These are phyloP conservation scores for Xiphophorus couchianus DNA, from an alignment of 2,113 vertebrate species.

Conservation along the genomic window DNA sequence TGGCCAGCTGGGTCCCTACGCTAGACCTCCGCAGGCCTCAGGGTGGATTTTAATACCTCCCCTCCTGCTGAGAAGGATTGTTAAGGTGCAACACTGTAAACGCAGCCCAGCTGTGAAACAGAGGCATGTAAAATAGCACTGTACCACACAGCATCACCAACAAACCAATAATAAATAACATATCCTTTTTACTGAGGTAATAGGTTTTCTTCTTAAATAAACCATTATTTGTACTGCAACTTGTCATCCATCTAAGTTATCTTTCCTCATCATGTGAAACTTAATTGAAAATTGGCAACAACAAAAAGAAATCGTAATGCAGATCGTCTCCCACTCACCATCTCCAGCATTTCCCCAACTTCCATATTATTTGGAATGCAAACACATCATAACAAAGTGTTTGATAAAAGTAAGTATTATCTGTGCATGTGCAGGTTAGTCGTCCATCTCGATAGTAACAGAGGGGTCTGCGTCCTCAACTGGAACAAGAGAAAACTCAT, in stretches of 20 bases:
- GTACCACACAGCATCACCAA: constrained; percentile 5
- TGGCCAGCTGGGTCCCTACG: neutral
- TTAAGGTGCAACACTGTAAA: constrained; percentile 44
- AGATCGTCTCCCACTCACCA: constrained; percentile 33
- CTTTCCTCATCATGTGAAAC: constrained; percentile 27
- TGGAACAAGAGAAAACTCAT: constrained; percentile 47
- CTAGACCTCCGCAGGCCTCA: constrained; percentile 7
- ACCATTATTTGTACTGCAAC: constrained; percentile 13
- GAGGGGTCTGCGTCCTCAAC: constrained; percentile 72
- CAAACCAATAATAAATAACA: neutral
- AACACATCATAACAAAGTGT: constrained; percentile 31
- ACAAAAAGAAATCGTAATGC: constrained; percentile 22
- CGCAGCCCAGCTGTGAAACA: constrained; percentile 26
- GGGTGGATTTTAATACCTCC: neutral
- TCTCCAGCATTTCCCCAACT: constrained; percentile 15
- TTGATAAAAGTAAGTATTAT: constrained; percentile 19
- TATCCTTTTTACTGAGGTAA: constrained; percentile 7
- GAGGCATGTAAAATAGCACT: constrained; percentile 19
- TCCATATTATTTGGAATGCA: constrained; percentile 49
- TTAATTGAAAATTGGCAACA: constrained; percentile 31
- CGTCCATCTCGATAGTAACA: constrained; percentile 79
- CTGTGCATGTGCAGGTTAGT: constrained; percentile 46
- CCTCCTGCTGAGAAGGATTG: neutral
- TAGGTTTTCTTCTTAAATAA: neutral
- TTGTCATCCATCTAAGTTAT: constrained; percentile 20